A percentile compares a stretch with the other conserved stretches of the same genome.
Evolutionary conservation across 64 coral and sea anemone species (phyloP).

Genomic region (Cladopsammia gracilis): DNA sequence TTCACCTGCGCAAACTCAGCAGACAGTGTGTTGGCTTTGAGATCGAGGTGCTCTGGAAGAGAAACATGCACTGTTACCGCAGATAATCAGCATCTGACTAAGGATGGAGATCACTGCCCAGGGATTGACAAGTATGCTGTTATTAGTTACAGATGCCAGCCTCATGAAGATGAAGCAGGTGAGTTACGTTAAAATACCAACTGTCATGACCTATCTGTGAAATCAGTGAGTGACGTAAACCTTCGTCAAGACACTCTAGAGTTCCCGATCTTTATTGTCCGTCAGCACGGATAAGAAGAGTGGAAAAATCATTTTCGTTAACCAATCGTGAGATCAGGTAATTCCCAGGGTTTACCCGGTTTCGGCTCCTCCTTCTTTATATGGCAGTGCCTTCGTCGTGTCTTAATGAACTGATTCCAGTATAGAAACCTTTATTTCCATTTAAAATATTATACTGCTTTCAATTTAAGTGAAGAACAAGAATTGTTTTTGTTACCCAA

Average conservation of each 20-base stretch:
- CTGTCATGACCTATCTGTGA: no score
- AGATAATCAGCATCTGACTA: slow-evolving; percentile 65
- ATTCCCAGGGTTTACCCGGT: no score
- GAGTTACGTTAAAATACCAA: background rate
- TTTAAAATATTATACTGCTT: no score
- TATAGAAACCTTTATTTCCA: no score
- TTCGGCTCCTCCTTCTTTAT: background rate
- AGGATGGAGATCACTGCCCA: slow-evolving; percentile 65
- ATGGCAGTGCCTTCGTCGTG: background rate
- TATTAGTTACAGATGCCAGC: slow-evolving; percentile 88
- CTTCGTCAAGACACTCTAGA: no score
- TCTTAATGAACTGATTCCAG: no score
- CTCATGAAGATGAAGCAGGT: slow-evolving; percentile 33
- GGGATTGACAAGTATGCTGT: slow-evolving; percentile 93
- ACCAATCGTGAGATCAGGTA: no score
- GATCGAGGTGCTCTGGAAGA: slow-evolving; percentile 71
- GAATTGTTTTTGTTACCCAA: background rate
- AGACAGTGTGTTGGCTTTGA: slow-evolving; percentile 49
- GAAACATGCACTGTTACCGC: slow-evolving; percentile 76
- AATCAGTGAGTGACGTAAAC: no score
- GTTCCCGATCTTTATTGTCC: no score
- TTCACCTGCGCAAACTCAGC: slow-evolving; percentile 75
- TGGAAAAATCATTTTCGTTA: no score
- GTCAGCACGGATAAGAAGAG: no score
- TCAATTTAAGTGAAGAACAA: no score